A percentile compares a stretch with the other conserved stretches of the same genome.
These are phyloP conservation scores for Ectobius pallidus DNA, from an alignment of 2,888 invertebrate genomes.

Conservation along the genomic window DNA sequence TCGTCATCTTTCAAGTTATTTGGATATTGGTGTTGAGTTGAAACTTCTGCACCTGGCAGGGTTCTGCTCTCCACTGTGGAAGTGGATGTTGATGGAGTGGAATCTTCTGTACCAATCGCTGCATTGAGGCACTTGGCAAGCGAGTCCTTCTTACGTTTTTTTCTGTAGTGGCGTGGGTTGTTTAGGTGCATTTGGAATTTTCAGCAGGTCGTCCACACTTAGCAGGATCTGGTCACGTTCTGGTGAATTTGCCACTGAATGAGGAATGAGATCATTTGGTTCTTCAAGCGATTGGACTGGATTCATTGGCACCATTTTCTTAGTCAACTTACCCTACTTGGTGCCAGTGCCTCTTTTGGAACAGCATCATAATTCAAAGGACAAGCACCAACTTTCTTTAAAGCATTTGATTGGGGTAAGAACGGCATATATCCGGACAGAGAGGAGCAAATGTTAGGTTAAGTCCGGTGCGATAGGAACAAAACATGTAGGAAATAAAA, in stretches of 20 bases:
- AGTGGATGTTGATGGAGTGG: neutral
- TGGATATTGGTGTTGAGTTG: neutral
- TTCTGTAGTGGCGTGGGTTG: neutral
- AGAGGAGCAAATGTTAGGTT: too few relatives aligned
- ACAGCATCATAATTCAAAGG: conserved; percentile 5
- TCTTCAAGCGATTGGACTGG: neutral
- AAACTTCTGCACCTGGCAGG: neutral
- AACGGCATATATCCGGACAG: neutral
- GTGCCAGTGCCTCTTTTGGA: neutral
- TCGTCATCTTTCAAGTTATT: neutral
- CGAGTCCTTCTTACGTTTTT: neutral
- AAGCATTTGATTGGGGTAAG: neutral
- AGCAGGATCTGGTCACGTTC: neutral
- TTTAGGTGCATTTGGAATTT: neutral
- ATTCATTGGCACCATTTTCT: neutral
- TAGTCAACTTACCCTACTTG: neutral
- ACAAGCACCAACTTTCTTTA: neutral
- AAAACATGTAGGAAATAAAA: too few relatives aligned
- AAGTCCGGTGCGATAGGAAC: neutral
- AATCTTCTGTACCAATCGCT: neutral
- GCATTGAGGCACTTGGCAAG: neutral
- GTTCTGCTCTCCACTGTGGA: neutral
- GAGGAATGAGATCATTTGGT: neutral
- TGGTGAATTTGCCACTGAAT: neutral
- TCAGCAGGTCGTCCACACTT: neutral